Conservation (phyloP, 1,140 invertebrate species). For the Drosophila albomicans region DNA sequence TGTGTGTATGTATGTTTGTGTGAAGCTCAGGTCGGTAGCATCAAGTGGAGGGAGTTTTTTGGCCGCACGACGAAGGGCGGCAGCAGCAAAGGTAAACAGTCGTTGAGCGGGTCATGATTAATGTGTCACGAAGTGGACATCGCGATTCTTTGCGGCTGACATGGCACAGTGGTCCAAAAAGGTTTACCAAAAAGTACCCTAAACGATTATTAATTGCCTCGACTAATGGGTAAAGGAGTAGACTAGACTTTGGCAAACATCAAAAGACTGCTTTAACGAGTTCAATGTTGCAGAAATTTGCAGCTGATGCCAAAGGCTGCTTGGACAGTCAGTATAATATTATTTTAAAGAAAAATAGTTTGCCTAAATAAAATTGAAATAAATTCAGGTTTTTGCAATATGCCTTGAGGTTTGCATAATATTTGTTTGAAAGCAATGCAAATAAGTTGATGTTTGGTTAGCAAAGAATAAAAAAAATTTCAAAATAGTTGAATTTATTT, state of each 20-base stretch:
- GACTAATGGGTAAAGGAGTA: neutral
- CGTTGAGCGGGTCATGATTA: conserved; percentile 81
- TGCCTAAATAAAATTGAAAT: too few species aligned
- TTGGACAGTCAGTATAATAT: too few species aligned
- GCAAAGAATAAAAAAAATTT: too few species aligned
- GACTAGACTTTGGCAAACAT: neutral
- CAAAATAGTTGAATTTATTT: too few species aligned
- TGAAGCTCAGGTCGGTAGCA: conserved; percentile 1
- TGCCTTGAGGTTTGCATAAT: too few species aligned
- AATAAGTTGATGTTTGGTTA: too few species aligned
- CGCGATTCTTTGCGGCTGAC: conserved; percentile 28
- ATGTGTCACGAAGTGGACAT: conserved; percentile 77
- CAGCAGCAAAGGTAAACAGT: conserved; percentile 69
- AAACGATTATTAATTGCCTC: neutral
- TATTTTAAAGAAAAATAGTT: too few species aligned
- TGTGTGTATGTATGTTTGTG: neutral
- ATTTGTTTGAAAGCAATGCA: too few species aligned
- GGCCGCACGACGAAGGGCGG: conserved; percentile 20
- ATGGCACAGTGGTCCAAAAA: conserved; percentile 57
- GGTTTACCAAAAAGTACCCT: neutral
- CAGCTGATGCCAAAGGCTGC: too few species aligned
- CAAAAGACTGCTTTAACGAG: neutral
- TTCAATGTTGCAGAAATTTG: neutral
- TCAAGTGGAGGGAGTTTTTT: conserved; percentile 15
- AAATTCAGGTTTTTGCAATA: too few species aligned